Evolutionary conservation across 2,888 invertebrate species (phyloP).

Genomic region (Vannuccia rotundouncinata): DNA sequence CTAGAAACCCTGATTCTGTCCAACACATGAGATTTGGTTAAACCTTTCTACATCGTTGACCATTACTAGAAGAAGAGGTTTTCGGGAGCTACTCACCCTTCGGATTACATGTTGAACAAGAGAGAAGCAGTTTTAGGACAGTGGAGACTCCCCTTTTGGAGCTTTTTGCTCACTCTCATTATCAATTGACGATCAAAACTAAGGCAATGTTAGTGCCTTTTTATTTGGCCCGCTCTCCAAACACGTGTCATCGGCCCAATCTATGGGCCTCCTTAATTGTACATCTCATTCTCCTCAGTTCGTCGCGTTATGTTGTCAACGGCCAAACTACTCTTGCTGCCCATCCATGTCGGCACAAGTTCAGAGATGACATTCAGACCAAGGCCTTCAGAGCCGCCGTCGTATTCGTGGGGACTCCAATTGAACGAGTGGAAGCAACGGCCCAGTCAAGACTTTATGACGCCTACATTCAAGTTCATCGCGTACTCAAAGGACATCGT

Average conservation of each 20-base stretch:
- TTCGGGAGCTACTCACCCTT: too few relatives aligned
- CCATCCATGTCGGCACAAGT: not conserved
- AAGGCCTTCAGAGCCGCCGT: not conserved
- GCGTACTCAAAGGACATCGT: not conserved
- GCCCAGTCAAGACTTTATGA: not conserved
- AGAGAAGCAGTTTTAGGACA: too few relatives aligned
- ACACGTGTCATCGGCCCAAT: not conserved
- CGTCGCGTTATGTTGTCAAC: not conserved
- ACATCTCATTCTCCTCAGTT: slow-evolving; percentile 1
- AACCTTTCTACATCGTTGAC: too few relatives aligned
- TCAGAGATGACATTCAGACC: slow-evolving; percentile 4
- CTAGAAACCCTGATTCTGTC: too few relatives aligned
- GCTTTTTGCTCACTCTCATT: not conserved
- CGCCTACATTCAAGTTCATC: not conserved
- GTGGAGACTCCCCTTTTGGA: too few relatives aligned
- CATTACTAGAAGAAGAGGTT: too few relatives aligned
- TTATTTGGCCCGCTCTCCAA: not conserved
- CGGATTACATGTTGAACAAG: too few relatives aligned
- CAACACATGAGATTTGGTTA: too few relatives aligned
- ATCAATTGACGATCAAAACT: not conserved
- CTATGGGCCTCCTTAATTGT: not conserved
- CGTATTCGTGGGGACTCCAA: not conserved
- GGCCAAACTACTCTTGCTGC: not conserved
- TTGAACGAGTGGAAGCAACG: not conserved
- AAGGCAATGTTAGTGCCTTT: not conserved